Conservation (phyloP, 2,888 invertebrate genomes). For the Herminia tarsipennalis region DNA sequence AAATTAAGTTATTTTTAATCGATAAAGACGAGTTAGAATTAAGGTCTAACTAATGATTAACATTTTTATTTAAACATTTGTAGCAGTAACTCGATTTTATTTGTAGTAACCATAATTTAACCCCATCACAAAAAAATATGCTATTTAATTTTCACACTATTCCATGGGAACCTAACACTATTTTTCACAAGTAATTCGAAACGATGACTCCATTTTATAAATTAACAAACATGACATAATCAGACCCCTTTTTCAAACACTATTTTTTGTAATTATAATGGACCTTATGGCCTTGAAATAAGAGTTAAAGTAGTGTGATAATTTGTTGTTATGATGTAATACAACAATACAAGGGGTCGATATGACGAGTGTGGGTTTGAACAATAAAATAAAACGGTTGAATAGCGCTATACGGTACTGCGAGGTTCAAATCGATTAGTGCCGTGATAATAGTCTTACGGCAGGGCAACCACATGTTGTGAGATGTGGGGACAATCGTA, state of each 20-base stretch:
- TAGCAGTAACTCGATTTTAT: background rate
- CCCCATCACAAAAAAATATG: background rate
- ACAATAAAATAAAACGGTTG: constrained; percentile 82
- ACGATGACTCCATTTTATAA: constrained; percentile 61
- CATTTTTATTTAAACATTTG: background rate
- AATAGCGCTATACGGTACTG: constrained; percentile 69
- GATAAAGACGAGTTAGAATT: too few species aligned
- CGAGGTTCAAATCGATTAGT: constrained; percentile 82
- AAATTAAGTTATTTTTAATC: too few species aligned
- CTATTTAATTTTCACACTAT: constrained; percentile 23
- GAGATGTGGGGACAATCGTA: constrained; percentile 13
- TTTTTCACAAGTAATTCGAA: constrained; percentile 47
- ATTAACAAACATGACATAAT: constrained; percentile 72
- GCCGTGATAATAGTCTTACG: constrained; percentile 70
- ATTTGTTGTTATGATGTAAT: constrained; percentile 28
- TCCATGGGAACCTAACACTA: constrained; percentile 58
- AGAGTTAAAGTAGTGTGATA: constrained; percentile 20
- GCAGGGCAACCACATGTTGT: constrained; percentile 44
- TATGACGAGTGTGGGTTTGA: constrained; percentile 69
- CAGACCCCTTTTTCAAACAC: constrained; percentile 43
- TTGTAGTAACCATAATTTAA: background rate
- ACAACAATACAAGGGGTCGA: constrained; percentile 57
- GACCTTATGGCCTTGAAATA: constrained; percentile 35
- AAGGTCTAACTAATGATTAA: background rate
- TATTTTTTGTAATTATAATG: constrained; percentile 14